phyloP scores from a whole-genome alignment of 2,113 vertebrate genomes.

The Pluvianellus socialis region DNA sequence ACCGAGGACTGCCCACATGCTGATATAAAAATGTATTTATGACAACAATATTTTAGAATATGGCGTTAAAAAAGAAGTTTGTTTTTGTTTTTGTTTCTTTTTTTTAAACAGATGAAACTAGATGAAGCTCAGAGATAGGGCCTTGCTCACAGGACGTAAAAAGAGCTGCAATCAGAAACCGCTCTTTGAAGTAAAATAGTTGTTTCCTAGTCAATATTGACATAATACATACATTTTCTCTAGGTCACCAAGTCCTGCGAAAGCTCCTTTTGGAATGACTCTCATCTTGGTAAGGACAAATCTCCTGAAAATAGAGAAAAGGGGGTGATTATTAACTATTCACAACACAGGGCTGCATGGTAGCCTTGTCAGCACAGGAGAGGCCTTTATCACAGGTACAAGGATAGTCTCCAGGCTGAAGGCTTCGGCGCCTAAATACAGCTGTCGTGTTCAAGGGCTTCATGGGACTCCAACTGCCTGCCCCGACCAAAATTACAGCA shows the following conservation, averaged over 20 bases:
- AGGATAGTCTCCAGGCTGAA: background rate
- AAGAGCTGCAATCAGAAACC: background rate
- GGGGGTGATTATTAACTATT: background rate
- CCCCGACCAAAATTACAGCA: background rate
- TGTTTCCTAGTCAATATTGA: background rate
- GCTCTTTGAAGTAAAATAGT: background rate
- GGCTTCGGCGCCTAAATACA: background rate
- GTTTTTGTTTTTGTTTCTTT: no score
- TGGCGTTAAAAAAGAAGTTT: background rate
- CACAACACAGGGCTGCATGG: accelerated
- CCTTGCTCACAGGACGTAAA: background rate
- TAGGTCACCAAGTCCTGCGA: slow-evolving; percentile 75
- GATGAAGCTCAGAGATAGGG: background rate
- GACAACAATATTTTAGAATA: background rate
- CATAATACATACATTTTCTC: slow-evolving; percentile 81
- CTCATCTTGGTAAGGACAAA: slow-evolving; percentile 81
- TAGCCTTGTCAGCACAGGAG: background rate
- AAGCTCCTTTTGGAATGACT: slow-evolving; percentile 78
- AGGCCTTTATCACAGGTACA: background rate
- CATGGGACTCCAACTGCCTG: background rate
- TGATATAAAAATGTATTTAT: background rate
- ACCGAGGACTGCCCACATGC: accelerated
- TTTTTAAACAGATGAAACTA: background rate
- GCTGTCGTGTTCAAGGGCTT: background rate
- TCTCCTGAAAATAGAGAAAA: slow-evolving; percentile 77